Evolutionary conservation across 2,113 vertebrate genomes (phyloP), one percentile per base, ranked within the genome.

Genomic region (Odontesthes bonariensis): DNA sequence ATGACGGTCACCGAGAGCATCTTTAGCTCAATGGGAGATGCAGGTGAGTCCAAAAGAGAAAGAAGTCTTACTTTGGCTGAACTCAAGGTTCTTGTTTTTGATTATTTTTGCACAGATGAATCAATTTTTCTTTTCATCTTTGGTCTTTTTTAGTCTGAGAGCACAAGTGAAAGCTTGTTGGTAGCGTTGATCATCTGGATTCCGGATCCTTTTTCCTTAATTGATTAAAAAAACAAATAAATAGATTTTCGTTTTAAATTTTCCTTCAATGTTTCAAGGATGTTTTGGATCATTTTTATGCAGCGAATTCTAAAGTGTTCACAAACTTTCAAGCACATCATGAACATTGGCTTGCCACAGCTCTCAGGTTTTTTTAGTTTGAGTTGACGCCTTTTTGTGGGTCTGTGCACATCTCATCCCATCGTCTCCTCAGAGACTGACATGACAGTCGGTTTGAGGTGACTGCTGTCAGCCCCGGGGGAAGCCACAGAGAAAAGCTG

Each of bases 1-100:
- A 99, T 99, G 97, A 98, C 96, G 0, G 98, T 99, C 86, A 99
- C 98, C 0, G 98, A 99, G 91, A 99, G 95, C 84, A 99, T 99
- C 95, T 99, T 99, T 94, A 97, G 95, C 70, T 99, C 98, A 9
- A 99, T 99, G 98, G 98, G 98, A 1, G 98, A 99, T 3, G 98
- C 98, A 42, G 98, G 98, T 99, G 75, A 96, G 96, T 44, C 11
- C 12, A 16, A 46, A 51, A 32, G 19, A 61, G 12, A 38, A 38
- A 38, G 10, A 38, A 7, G 35, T 7, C 35, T 38, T 38, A 38
- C 10, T 1, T 2, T 38, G 6, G 35, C 10, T 2, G 10, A 38
- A 10, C 35, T 38, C 10, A 7, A 38, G 35, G 35, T 10, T 3
- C 44, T 17, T 46, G 16, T 46, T 33, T 42, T 10, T 40, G 31